Base-by-base conservation (phyloP, 2,888 invertebrate genomes). In the Folsomia candida region DNA sequence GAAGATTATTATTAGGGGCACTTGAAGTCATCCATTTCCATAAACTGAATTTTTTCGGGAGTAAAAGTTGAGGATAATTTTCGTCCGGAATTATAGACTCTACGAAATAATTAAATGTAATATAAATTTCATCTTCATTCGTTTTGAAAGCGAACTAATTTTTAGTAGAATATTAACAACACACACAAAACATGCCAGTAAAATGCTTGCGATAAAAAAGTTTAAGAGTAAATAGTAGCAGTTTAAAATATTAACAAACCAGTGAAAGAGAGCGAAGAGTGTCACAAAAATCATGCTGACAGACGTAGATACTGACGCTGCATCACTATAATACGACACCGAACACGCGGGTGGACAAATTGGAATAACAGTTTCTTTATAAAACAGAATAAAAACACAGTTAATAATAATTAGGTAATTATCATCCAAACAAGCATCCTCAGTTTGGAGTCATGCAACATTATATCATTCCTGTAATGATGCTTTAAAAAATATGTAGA, bases 331-430 rank as follows among this genome's bases (percentile, higher is more conserved):
- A 63, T 87, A 84, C 68, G 88, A 86, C 81, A 89, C 88, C 9
- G 89, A 91, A 84, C 95, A 95, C 81, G 94, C 94, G 76, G 94
- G 95, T 80, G 94, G 95, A 82, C 95, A 95, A 81, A 94, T 92
- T 79, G 94, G 94, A 80, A 93, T 91, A 81, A 93, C 90, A 67
- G 93, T 91, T 87, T 95, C 92, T 92, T 89, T 83, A 86, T n/a
- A n/a, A n/a, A n/a, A n/a, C n/a, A n/a, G n/a, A n/a, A n/a, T n/a
- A n/a, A n/a, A 81, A 66, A 51, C 74, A 70, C 27, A 74, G 71
- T 61, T 62, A 60, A 51, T 57, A 27, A 68, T 54, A 69, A 28
- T 22, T 58, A 60, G 47, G 60, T 68, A 66, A 25, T 24, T 37
- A 58, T 25, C 3, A 68, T n/a, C n/a, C 6, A 67, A 27, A 22